These are phyloP conservation scores for Anomalospiza imberbis DNA, from an alignment of 2,797 vertebrate species.

Conservation along the genomic window DNA sequence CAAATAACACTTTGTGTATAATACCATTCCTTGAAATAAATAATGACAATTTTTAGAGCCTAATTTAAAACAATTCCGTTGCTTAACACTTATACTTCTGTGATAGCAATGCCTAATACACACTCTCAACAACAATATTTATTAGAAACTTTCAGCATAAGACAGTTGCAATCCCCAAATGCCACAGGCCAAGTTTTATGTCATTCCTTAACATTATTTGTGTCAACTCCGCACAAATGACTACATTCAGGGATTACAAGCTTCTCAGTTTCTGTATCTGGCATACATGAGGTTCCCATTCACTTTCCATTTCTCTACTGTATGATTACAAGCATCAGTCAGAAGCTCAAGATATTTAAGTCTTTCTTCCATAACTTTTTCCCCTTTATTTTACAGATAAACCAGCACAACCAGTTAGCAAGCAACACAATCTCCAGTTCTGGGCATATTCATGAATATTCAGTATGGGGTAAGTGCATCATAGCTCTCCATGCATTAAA, in stretches of 20 bases:
- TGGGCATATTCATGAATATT: neutral
- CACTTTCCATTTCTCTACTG: neutral
- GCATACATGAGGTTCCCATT: rapidly evolving
- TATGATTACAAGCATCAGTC: neutral
- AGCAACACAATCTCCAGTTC: neutral
- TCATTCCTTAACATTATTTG: neutral
- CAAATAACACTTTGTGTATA: neutral
- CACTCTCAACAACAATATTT: neutral
- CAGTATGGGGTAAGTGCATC: neutral
- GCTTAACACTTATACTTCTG: neutral
- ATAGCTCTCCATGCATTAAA: neutral
- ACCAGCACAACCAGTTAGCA: neutral
- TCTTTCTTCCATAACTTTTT: neutral
- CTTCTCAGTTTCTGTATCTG: neutral
- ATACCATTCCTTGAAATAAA: neutral
- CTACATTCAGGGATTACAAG: neutral
- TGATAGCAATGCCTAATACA: neutral
- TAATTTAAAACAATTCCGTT: neutral
- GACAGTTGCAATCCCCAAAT: neutral
- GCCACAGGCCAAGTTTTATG: neutral
- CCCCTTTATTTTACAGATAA: neutral
- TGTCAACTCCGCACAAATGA: neutral
- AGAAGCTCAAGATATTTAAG: neutral
- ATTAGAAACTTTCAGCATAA: neutral
- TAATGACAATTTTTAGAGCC: neutral